Evolutionary conservation across 2,797 vertebrate species (phyloP).

Genomic region (Sebastes trivittatus): DNA sequence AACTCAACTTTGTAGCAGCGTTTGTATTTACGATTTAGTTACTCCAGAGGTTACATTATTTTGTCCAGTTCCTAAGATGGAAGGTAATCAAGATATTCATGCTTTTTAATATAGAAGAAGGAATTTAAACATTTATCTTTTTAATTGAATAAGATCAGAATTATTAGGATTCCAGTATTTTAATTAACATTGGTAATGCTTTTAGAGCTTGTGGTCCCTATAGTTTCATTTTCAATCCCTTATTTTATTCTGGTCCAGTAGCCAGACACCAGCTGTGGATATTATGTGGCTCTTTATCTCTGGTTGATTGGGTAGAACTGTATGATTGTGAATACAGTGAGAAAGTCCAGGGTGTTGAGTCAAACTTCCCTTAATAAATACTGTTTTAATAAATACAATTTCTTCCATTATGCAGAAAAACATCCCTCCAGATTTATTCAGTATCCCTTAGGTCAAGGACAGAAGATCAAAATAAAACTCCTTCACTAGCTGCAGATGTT

Average conservation of each 20-base stretch:
- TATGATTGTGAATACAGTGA: neutral
- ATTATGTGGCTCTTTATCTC: neutral
- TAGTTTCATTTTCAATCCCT: neutral
- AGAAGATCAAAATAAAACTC: neutral
- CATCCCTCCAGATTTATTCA: neutral
- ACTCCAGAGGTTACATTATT: neutral
- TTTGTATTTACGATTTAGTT: neutral
- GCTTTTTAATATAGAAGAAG: neutral
- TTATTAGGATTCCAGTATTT: neutral
- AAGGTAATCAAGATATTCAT: neutral
- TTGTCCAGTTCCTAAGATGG: neutral
- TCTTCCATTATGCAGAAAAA: no score
- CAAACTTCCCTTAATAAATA: neutral
- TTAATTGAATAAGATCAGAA: neutral
- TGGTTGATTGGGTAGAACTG: neutral
- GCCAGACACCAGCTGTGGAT: neutral
- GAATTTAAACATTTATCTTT: neutral
- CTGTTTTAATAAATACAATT: neutral
- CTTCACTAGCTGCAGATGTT: neutral
- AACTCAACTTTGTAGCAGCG: neutral
- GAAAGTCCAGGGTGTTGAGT: neutral
- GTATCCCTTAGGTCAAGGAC: neutral
- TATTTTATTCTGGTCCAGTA: neutral
- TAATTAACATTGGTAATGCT: neutral
- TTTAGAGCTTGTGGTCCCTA: neutral